phyloP scores from a whole-genome alignment of 2,888 invertebrate genomes.

The Orthonychiurus folsomi region DNA sequence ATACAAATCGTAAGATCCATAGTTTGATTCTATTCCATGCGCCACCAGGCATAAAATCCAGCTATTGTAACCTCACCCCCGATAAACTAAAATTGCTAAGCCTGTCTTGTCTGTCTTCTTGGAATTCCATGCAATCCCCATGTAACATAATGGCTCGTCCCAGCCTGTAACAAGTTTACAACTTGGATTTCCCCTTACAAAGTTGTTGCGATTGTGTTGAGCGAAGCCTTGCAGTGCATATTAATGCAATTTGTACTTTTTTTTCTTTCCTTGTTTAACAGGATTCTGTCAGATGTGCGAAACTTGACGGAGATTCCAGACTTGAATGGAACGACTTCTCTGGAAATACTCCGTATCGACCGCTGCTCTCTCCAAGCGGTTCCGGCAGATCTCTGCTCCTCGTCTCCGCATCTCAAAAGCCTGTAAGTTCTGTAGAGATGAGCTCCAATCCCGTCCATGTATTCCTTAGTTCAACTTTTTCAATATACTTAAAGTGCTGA shows the following conservation, averaged over 20 bases:
- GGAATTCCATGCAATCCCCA: no score
- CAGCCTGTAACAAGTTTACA: no score
- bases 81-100: no score
- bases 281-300: constrained; percentile 76
- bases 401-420: constrained; percentile 68
- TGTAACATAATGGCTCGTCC: no score
- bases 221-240: not conserved
- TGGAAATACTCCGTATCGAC: constrained; percentile 74
- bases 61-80: no score
- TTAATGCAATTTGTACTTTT: not conserved
- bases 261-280: constrained; percentile 45
- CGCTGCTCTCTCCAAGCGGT: constrained; percentile 65
- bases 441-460: no score
- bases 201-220: no score
- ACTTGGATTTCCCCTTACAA: not conserved
- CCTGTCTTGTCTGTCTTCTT: no score
- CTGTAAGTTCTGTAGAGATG: constrained; percentile 61
- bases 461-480: not conserved
- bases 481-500: not conserved
- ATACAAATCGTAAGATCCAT: no score
- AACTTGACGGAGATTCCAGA: constrained; percentile 71
- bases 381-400: constrained; percentile 64
- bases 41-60: no score
- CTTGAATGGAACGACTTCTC: constrained; percentile 65
- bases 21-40: no score